Conservation (phyloP, 1,140 invertebrate species). For the Drosophila murphyi region DNA sequence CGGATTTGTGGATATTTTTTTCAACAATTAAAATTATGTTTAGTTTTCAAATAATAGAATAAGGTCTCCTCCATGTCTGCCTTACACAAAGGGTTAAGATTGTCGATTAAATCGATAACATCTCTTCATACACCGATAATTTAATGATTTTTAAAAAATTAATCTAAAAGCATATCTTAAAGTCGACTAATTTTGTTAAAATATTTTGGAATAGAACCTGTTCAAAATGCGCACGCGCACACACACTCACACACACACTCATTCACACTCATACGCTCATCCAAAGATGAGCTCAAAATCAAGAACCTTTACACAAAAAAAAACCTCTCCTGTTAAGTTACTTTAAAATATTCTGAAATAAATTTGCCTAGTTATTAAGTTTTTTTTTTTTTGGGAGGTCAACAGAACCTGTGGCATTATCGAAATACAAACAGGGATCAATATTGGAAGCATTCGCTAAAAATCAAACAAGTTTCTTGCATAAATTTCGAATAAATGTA, state of each 20-base stretch:
- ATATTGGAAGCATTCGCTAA: conserved; percentile 10
- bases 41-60: too few relatives aligned
- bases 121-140: too few relatives aligned
- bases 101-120: too few relatives aligned
- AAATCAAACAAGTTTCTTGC: conserved; percentile 31
- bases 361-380: conserved; percentile 9
- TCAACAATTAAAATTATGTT: too few relatives aligned
- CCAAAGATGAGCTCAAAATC: background rate
- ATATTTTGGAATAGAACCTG: conserved; percentile 41
- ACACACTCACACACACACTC: too few relatives aligned
- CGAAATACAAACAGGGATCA: conserved; percentile 8
- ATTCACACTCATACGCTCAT: too few relatives aligned
- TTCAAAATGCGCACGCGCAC: conserved; percentile 21
- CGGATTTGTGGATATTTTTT: too few relatives aligned
- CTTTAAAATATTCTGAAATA: conserved; percentile 12
- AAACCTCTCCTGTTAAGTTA: conserved; percentile 4
- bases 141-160: too few relatives aligned
- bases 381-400: conserved; percentile 25
- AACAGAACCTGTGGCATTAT: conserved; percentile 59
- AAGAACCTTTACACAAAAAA: conserved; percentile 20
- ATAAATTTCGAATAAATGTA: conserved; percentile 11
- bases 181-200: too few relatives aligned
- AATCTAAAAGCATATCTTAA: too few relatives aligned
- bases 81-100: too few relatives aligned
- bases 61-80: too few relatives aligned